Evolutionary conservation across 2,797 vertebrate genomes (phyloP).

Genomic region (Chiropotes sagulatus): DNA sequence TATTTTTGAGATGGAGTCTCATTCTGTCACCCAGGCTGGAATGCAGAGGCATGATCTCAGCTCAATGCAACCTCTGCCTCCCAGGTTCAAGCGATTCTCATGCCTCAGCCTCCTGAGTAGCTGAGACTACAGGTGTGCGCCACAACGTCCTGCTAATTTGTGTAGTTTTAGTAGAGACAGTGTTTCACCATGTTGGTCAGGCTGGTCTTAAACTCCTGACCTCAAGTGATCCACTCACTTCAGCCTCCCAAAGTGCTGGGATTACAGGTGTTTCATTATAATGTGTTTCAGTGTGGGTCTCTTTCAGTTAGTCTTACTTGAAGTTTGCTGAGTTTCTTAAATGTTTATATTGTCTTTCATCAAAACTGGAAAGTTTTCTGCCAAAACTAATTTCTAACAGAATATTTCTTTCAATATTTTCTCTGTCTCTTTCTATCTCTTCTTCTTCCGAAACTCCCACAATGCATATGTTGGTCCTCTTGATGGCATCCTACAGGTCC

Average conservation of each 20-base stretch:
- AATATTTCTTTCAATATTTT: not conserved
- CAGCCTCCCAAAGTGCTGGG: not conserved
- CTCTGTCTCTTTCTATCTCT: not conserved
- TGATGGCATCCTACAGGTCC: not conserved
- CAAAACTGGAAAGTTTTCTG: not conserved
- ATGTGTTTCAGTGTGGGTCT: not conserved
- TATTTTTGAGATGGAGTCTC: not conserved
- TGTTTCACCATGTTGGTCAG: not conserved
- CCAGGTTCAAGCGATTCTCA: not conserved
- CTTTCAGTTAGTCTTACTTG: not conserved
- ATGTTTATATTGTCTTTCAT: not conserved
- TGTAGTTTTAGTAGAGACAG: not conserved
- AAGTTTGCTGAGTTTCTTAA: not conserved
- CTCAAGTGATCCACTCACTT: not conserved
- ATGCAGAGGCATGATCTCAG: not conserved
- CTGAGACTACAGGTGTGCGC: too few species aligned
- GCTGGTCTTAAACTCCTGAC: not conserved
- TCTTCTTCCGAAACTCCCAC: not conserved
- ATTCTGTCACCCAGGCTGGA: not conserved
- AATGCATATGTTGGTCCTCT: not conserved
- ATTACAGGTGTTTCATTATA: not conserved
- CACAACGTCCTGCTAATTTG: not conserved
- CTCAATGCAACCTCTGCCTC: not conserved
- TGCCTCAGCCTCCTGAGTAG: not conserved
- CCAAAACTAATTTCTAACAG: not conserved